phyloP scores from a whole-genome alignment of 2,888 invertebrate species.

The Sinelater perroti region DNA sequence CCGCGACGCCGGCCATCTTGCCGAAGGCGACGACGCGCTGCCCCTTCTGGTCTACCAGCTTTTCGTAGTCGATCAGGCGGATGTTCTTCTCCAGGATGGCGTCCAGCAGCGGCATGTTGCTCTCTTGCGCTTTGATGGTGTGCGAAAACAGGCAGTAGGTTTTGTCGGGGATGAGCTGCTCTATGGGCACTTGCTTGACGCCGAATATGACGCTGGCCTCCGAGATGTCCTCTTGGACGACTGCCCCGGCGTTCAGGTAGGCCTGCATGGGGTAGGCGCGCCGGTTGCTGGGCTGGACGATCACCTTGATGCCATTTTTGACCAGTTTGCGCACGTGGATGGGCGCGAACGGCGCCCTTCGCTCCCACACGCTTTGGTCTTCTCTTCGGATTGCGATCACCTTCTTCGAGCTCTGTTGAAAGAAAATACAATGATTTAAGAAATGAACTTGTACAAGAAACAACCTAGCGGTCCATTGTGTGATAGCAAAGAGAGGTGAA shows the following conservation, averaged over 20 bases:
- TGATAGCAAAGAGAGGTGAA: too few species aligned
- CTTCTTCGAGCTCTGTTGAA: conserved; percentile 57
- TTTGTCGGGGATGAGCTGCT: conserved; percentile 91
- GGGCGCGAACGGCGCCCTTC: conserved; percentile 94
- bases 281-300: conserved; percentile 98
- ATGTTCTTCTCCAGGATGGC: conserved; percentile 96
- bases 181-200: conserved; percentile 94
- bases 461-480: too few species aligned
- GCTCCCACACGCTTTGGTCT: conserved; percentile 95
- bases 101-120: conserved; percentile 97
- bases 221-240: conserved; percentile 94
- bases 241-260: conserved; percentile 92
- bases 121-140: conserved; percentile 98
- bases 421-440: too few species aligned
- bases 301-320: conserved; percentile 88
- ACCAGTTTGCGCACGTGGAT: conserved; percentile 89
- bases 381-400: conserved; percentile 89
- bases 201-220: conserved; percentile 97
- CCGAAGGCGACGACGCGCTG: conserved; percentile 97
- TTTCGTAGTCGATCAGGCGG: conserved; percentile 96
- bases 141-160: conserved; percentile 99
- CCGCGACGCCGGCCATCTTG: conserved; percentile 97
- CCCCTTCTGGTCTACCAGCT: conserved; percentile 88
- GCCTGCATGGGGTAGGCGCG: conserved; percentile 97
- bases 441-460: too few species aligned